Conservation (phyloP, 2,797 vertebrate species). For the Oophaga sylvatica region DNA sequence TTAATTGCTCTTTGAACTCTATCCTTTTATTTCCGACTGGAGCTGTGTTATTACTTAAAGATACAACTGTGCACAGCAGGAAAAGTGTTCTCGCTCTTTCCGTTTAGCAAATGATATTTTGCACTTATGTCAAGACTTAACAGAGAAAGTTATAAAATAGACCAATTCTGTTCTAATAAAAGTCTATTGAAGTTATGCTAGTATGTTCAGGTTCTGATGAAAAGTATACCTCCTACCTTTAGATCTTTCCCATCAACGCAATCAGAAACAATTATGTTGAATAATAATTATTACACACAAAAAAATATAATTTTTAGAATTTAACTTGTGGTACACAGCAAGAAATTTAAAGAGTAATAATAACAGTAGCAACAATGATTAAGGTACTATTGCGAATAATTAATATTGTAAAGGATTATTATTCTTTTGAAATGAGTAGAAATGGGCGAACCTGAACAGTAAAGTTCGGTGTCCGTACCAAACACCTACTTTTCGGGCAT, state of each 20-base stretch:
- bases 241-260: neutral
- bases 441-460: no score
- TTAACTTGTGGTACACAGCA: neutral
- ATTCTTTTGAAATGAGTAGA: neutral
- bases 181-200: slow-evolving; percentile 31
- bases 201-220: slow-evolving; percentile 8
- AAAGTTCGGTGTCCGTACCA: no score
- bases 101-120: slow-evolving; percentile 55
- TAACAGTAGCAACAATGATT: neutral
- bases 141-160: slow-evolving; percentile 51
- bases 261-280: slow-evolving; percentile 49
- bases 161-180: slow-evolving; percentile 44
- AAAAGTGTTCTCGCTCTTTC: slow-evolving; percentile 48
- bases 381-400: neutral
- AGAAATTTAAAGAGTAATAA: neutral
- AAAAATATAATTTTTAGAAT: neutral
- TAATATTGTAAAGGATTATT: neutral
- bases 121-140: slow-evolving; percentile 53
- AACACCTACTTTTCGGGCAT: no score
- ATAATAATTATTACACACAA: neutral
- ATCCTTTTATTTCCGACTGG: slow-evolving; percentile 32
- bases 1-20: slow-evolving; percentile 53
- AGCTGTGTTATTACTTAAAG: slow-evolving; percentile 47
- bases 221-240: neutral
- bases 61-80: slow-evolving; percentile 56